Conservation (phyloP, 2,797 vertebrate genomes). For the Enteromius paludinosus region DNA sequence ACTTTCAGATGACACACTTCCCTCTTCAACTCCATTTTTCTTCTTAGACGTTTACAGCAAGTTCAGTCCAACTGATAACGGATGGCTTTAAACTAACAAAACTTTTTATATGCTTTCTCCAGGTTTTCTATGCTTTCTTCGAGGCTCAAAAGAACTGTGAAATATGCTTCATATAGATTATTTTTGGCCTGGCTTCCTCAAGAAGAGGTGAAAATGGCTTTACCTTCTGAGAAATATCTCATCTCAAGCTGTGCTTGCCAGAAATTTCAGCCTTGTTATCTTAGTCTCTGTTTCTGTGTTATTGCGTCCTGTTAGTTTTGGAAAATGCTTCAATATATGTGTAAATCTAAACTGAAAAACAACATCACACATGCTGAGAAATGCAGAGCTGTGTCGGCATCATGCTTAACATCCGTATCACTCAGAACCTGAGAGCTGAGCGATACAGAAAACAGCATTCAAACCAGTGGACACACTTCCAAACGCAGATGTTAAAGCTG, state of each 20-base stretch:
- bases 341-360: slow-evolving; percentile 55
- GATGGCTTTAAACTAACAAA: slow-evolving; percentile 10
- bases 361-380: slow-evolving; percentile 39
- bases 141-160: slow-evolving; percentile 63
- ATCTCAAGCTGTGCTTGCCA: slow-evolving; percentile 52
- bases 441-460: slow-evolving; percentile 28
- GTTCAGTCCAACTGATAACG: slow-evolving; percentile 10
- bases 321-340: slow-evolving; percentile 50
- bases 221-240: slow-evolving; percentile 66
- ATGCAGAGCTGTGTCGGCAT: background rate
- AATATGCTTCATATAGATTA: slow-evolving; percentile 63
- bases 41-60: slow-evolving; percentile 8
- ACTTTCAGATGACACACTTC: slow-evolving; percentile 8
- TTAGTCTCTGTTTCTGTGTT: slow-evolving; percentile 42
- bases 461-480: slow-evolving; percentile 3
- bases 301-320: slow-evolving; percentile 52
- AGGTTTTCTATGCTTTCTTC: slow-evolving; percentile 14
- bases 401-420: slow-evolving; percentile 28
- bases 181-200: slow-evolving; percentile 66
- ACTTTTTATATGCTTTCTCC: slow-evolving; percentile 16
- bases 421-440: slow-evolving; percentile 1
- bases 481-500: slow-evolving; percentile 28
- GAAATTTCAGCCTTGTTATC: slow-evolving; percentile 61
- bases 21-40: background rate
- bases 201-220: slow-evolving; percentile 75